Evolutionary conservation across 2,888 invertebrate genomes (phyloP).

Genomic region (Lobophora halterata): DNA sequence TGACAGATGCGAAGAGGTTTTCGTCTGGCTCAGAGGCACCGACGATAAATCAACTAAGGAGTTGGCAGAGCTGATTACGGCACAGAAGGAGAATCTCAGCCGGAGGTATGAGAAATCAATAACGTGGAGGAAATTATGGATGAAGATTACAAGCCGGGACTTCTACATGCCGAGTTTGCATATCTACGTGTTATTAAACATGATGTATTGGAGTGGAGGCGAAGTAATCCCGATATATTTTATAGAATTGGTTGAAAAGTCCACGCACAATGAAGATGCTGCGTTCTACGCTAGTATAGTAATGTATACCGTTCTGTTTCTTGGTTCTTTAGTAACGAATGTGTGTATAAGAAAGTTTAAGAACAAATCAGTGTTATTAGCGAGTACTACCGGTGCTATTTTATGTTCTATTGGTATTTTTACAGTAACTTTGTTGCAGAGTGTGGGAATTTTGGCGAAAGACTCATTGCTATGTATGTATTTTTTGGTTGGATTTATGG

Average conservation of each 20-base stretch:
- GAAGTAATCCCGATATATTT: constrained; percentile 26
- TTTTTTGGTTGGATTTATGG: constrained; percentile 22
- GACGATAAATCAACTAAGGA: constrained; percentile 19
- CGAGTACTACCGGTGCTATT: constrained; percentile 17
- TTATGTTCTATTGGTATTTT: constrained; percentile 14
- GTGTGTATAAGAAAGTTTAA: constrained; percentile 15
- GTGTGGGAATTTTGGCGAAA: constrained; percentile 12
- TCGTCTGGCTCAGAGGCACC: constrained; percentile 26
- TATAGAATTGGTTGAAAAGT: constrained; percentile 21
- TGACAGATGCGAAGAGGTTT: constrained; percentile 23
- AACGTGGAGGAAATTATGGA: constrained; percentile 9
- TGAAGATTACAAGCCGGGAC: constrained; percentile 19
- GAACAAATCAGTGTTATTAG: constrained; percentile 21
- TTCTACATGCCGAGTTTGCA: constrained; percentile 29
- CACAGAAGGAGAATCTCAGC: constrained; percentile 17
- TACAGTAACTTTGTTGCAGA: constrained; percentile 21
- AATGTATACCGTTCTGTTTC: constrained; percentile 17
- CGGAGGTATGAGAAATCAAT: neutral
- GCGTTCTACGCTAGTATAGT: constrained; percentile 20
- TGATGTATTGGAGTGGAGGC: constrained; percentile 28
- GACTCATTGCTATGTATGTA: constrained; percentile 24
- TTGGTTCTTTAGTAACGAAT: constrained; percentile 13
- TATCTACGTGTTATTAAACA: constrained; percentile 19
- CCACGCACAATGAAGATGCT: constrained; percentile 19
- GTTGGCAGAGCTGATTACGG: constrained; percentile 19